Base-by-base conservation (phyloP, 2,888 invertebrate species). In the Polyommatus icarus region DNA sequence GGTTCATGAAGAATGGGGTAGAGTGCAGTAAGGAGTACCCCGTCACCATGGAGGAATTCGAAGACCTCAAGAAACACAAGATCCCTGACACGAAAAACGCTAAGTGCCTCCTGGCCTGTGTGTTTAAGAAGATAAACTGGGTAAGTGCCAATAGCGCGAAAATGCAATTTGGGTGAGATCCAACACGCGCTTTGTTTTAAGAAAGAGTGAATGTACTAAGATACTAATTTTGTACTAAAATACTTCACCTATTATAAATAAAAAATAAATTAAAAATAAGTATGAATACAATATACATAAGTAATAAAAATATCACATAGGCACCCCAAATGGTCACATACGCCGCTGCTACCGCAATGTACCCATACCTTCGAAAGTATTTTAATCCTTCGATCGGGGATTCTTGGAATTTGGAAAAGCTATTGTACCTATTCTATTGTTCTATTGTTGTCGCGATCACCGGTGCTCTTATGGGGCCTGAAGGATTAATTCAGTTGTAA, bases 41-140 rank as follows among this genome's bases (percentile, higher is more conserved):
- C 0, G 83, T 93, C 3, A 78, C 86, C 0, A 79, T 86, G 0
- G 86, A 89, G 2, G 92, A 93, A 61, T 84, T 92, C 79, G 78
- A 84, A n/a, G 83, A 92, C 80, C 85, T 91, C 77, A 84, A 88
- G 57, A 79, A 81, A 7, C 89, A 91, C 79, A 88, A 91, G 80
- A 79, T 91, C 40, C 93, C 95, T 0, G 85, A 88, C 0, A 88
- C 84, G 3, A 85, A 84, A 24, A 87, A 85, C 46, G 90, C 90
- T 0, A 92, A 90, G 82, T 95, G 95, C 81, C 85, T 94, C 54
- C 81, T 93, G 78, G 90, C 91, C n/a, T 95, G 95, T 79, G 85
- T 94, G 50, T 91, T 90, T 79, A 92, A 84, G 82, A 91, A 89
- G 80, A 84, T 90, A 75, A 87, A 89, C 79, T 89, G 93, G 88